A percentile compares a stretch with the other conserved stretches of the same genome.
Conservation (phyloP, 2,113 vertebrate species). For the Rhynchomys soricoides region DNA sequence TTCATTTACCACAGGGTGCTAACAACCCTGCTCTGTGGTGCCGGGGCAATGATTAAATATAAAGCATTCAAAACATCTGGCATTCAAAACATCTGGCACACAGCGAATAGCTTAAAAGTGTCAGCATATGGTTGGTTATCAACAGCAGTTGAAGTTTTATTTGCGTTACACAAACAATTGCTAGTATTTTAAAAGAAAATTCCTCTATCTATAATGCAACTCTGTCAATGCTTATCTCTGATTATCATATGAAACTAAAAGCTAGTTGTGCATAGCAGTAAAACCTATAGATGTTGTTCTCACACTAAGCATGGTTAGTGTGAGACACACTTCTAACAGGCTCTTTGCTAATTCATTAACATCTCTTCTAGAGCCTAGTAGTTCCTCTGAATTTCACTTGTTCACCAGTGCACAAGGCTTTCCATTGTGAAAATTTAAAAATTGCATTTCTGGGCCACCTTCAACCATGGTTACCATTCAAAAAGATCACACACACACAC, state of each 20-base stretch:
- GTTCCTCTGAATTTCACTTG: constrained; percentile 50
- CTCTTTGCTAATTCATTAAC: not conserved
- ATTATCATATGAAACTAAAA: constrained; percentile 49
- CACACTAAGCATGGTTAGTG: constrained; percentile 30
- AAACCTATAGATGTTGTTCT: constrained; percentile 36
- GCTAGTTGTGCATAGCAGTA: not conserved
- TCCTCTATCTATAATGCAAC: not conserved
- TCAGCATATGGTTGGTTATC: constrained; percentile 3
- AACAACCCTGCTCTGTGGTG: constrained; percentile 31
- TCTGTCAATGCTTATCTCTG: not conserved
- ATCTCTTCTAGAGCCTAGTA: constrained; percentile 26
- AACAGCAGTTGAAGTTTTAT: constrained; percentile 39
- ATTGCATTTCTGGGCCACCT: constrained; percentile 35
- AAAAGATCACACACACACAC: constrained; percentile 30
- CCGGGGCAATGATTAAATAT: constrained; percentile 39
- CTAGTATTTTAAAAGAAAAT: constrained; percentile 43
- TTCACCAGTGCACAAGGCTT: constrained; percentile 28
- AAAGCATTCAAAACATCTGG: constrained; percentile 32
- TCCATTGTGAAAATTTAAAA: constrained; percentile 9
- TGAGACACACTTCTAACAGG: constrained; percentile 39
- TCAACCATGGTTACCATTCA: constrained; percentile 21
- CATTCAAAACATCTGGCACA: not conserved
- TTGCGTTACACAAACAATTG: constrained; percentile 37
- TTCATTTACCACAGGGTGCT: not conserved
- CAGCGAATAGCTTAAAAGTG: not conserved